Evolutionary conservation across 2,797 vertebrate genomes (phyloP).

Genomic region (Trachops cirrhosus): DNA sequence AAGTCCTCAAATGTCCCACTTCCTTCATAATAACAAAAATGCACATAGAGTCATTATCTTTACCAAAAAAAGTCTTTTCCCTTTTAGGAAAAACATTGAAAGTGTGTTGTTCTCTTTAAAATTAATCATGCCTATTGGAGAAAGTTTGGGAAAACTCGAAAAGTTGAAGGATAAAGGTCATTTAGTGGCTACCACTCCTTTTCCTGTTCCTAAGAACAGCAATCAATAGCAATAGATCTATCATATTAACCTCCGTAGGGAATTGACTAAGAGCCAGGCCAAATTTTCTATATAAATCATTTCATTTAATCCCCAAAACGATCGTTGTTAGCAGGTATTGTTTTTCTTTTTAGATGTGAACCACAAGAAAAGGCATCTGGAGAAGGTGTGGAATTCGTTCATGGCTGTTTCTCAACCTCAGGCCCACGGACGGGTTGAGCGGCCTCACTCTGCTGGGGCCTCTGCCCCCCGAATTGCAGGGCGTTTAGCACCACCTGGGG

Average conservation of each 20-base stretch:
- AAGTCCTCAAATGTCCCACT: background rate
- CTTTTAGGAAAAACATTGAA: background rate
- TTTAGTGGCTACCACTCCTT: background rate
- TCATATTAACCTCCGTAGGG: background rate
- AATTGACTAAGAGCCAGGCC: background rate
- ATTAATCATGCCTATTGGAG: background rate
- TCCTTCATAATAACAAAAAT: background rate
- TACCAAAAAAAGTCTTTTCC: background rate
- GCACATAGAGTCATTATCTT: background rate
- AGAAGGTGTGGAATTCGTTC: background rate
- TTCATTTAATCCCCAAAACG: background rate
- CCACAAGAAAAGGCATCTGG: background rate
- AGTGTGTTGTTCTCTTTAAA: background rate
- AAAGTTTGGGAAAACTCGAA: background rate
- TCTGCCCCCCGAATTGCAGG: background rate
- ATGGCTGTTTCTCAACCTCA: background rate
- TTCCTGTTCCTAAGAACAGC: background rate
- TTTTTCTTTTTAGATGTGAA: background rate
- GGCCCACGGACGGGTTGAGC: background rate
- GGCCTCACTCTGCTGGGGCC: background rate
- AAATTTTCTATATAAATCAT: background rate
- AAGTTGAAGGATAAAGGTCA: background rate
- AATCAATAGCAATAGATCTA: background rate
- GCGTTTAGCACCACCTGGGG: no score
- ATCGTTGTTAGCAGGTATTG: background rate